These are phyloP conservation scores for Sminthurinus aureus DNA, from an alignment of 2,888 invertebrate genomes.

Conservation along the genomic window DNA sequence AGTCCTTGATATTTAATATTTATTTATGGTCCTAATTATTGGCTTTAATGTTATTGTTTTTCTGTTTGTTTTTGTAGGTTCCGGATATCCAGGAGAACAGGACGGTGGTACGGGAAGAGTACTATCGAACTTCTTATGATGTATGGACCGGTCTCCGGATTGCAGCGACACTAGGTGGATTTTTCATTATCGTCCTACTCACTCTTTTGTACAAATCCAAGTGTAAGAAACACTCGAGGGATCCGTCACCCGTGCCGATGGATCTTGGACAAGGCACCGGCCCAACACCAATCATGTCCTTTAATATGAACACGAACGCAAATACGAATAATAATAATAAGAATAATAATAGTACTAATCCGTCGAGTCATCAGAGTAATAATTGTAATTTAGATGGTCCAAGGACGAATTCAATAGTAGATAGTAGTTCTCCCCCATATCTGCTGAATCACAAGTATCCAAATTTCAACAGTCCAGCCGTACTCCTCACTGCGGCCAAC, in stretches of 20 bases:
- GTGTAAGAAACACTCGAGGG: constrained; percentile 62
- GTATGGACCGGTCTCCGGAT: constrained; percentile 93
- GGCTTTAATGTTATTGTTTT: neutral
- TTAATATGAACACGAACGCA: neutral
- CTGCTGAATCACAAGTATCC: constrained; percentile 46
- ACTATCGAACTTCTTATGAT: constrained; percentile 90
- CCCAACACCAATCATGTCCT: neutral
- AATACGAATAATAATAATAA: neutral
- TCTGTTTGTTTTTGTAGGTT: constrained; percentile 27
- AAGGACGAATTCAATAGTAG: neutral
- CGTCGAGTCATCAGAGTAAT: neutral
- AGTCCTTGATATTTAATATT: too few species aligned
- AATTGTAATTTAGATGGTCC: neutral
- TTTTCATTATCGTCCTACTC: constrained; percentile 90
- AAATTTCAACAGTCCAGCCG: constrained; percentile 38
- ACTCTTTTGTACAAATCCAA: constrained; percentile 90
- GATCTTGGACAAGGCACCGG: constrained; percentile 29
- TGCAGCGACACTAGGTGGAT: constrained; percentile 88
- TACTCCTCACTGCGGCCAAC: constrained; percentile 44
- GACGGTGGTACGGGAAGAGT: constrained; percentile 69
- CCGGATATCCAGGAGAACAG: constrained; percentile 14
- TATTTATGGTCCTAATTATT: neutral
- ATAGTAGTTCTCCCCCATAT: constrained; percentile 41
- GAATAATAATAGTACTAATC: neutral
- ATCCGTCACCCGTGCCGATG: constrained; percentile 28